Percentiles rank a stretch among this genome's conserved stretches.
Conservation (phyloP, 2,888 invertebrate genomes). For the Drosophila pegasa region DNA sequence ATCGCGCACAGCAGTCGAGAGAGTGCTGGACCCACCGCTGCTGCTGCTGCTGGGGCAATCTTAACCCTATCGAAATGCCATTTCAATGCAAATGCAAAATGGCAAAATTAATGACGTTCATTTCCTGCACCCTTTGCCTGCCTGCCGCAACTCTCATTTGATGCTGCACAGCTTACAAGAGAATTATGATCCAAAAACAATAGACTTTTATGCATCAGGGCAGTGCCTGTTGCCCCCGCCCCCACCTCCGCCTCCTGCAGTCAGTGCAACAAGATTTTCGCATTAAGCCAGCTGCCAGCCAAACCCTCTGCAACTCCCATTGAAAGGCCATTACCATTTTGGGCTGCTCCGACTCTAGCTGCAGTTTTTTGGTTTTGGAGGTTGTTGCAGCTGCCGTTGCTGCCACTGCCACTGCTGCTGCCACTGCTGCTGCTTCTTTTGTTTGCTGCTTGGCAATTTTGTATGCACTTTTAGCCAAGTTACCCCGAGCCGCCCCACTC, state of each 20-base stretch:
- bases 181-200: slow-evolving; percentile 80
- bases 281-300: slow-evolving; percentile 54
- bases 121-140: slow-evolving; percentile 59
- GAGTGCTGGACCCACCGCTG: slow-evolving; percentile 29
- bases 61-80: slow-evolving; percentile 79
- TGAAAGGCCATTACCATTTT: slow-evolving; percentile 75
- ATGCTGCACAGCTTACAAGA: slow-evolving; percentile 68
- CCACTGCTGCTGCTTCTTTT: slow-evolving; percentile 51
- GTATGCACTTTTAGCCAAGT: slow-evolving; percentile 73
- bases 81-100: slow-evolving; percentile 80
- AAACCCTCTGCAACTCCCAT: slow-evolving; percentile 41
- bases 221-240: slow-evolving; percentile 15
- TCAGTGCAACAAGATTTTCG: slow-evolving; percentile 80
- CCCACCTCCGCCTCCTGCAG: slow-evolving; percentile 20
- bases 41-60: slow-evolving; percentile 46
- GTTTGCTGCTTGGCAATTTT: slow-evolving; percentile 74
- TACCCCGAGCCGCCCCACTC: background rate
- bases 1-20: slow-evolving; percentile 79
- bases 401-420: slow-evolving; percentile 49
- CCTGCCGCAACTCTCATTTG: slow-evolving; percentile 26
- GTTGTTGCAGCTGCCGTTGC: slow-evolving; percentile 48
- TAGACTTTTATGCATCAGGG: slow-evolving; percentile 73
- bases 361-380: slow-evolving; percentile 59
- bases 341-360: slow-evolving; percentile 50
- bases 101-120: slow-evolving; percentile 81